Base-by-base conservation (phyloP, 37 sponge, comb jelly and placozoan species). In the Dysidea cf. avara region DNA sequence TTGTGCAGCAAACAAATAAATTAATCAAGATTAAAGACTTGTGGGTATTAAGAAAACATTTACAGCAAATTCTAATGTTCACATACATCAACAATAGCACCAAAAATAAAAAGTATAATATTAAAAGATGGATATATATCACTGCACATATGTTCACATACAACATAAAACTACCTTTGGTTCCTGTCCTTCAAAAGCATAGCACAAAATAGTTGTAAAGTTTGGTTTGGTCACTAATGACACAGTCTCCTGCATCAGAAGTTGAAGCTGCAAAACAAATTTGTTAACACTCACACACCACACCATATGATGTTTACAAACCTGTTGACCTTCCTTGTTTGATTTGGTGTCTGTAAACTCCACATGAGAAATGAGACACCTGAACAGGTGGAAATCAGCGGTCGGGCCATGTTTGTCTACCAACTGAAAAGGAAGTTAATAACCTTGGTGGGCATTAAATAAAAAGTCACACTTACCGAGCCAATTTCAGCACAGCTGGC, bases 301-400 rank as follows among this genome's bases (percentile, higher is more conserved):
- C n/a, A n/a, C n/a, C n/a, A n/a, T n/a, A n/a, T n/a, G n/a, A n/a
- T n/a, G n/a, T n/a, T n/a, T n/a, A n/a, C n/a, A n/a, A n/a, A 43
- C 46, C 46, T 43, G 63, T 53, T 88, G 90, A 3, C 78, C 87
- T 48, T 96, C 97, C 46, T 86, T 86, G 17, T 79, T 83, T 7
- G 61, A 67, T 53, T 87, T 94, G 22, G 78, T 51, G 3, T 22
- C 39, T 25, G 77, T 48, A 80, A 97, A 90, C 50, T 97, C 97
- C 37, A 97, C 82, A 2, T 65, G 76, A 30, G 76, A 70, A 35
- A 97, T 66, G 1, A 97, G 88, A 55, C 82, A 80, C 3, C 92
- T 81, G 37, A 93, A 90, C 7, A 93, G 32, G 72, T 97, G 94
- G 47, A 77, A 83, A 32, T 93, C 91, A 7, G 97, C 97, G 28